Evolutionary conservation across 1,140 invertebrate species (phyloP), one percentile per base, ranked within the genome.

Genomic region (Palaemon carinicauda): DNA sequence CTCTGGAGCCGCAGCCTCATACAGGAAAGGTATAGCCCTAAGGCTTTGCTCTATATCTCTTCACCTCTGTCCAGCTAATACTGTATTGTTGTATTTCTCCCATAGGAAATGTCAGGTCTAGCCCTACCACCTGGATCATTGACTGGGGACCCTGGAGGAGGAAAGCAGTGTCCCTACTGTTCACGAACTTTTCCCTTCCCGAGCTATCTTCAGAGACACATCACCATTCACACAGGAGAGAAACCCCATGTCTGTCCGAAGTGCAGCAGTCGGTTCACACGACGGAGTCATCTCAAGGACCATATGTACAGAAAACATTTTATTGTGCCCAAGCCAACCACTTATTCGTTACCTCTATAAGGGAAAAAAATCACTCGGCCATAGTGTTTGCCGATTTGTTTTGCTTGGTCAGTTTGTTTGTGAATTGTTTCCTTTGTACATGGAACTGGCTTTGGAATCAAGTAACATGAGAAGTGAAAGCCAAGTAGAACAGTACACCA

Each of bases 171-270:
- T 54, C 87, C 82, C 1, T 77, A 65, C 71, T 89, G 89, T 33
- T 41, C 73, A 9, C 86, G 91, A 51, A 85, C 54, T 33, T 89
- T 89, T 80, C 51, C 80, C 31, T 85, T 75, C 65, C 89, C 89
- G 31, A 88, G 88, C 54, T 86, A 90, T 52, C 79, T 90, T 24
- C 80, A 88, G 53, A 71, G 88, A 14, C 89, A 90, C 78, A 29
- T 90, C 54, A 80, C 86, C 17, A 80, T 88, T n/a, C 90, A 90
- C 81, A 90, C 90, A 12, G 92, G 92, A 17, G 91, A 92, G 65
- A 91, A 92, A 71, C 89, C 89, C 19, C 92, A 91, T 88, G 71
- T 89, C 33, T 92, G 92, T 82, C 78, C 89, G 0, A 88, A 87
- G 33, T 89, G 89, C 82, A 73, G 41, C 33, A 87, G 87, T 24